Base-by-base conservation (phyloP, 2,113 vertebrate genomes). In the Heteronetta atricapilla region DNA sequence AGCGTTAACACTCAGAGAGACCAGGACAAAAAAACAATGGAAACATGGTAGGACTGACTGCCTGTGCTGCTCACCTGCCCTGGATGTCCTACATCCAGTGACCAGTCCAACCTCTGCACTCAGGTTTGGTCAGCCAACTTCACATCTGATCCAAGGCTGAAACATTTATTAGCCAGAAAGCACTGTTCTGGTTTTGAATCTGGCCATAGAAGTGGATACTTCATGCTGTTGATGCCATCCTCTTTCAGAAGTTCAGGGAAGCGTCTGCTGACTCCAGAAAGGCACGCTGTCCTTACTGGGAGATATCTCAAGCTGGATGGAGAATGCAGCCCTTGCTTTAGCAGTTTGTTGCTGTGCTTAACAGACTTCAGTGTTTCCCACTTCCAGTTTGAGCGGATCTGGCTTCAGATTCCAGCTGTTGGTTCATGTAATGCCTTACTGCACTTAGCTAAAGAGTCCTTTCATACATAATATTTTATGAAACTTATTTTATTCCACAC, bases 391-490 rank as follows among this genome's bases (percentile, higher is more conserved):
- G 63, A 79, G 64, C 2, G 50, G 48, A 58, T 40, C 86, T 82
- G 81, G 53, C 55, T 94, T 92, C 59, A 79, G 58, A 38, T 81
- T 94, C 86, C 89, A 96, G 91, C 69, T 94, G 66, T 82, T 89
- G 31, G 20, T 94, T 93, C 69, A 10, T 68, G 33, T 79, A 92
- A 82, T 52, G 34, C 26, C 60, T 89, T 84, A 64, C 34, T 92
- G 92, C 67, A 79, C 28, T 87, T 56, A 82, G 66, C 44, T 69
- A 73, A 90, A 56, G 56, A 73, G 13, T 33, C 21, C 19, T 92
- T 90, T 87, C 46, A 11, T 26, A 53, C 13, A 48, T 31, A 62
- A 46, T 85, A 53, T 78, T 91, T 87, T 60, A 52, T 22, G 62
- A 85, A 92, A 84, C 19, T 55, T 26, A 52, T 26, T 92, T 68